These are phyloP conservation scores for Psittacus erithacus DNA, from an alignment of 2,113 vertebrate species.

Conservation along the genomic window DNA sequence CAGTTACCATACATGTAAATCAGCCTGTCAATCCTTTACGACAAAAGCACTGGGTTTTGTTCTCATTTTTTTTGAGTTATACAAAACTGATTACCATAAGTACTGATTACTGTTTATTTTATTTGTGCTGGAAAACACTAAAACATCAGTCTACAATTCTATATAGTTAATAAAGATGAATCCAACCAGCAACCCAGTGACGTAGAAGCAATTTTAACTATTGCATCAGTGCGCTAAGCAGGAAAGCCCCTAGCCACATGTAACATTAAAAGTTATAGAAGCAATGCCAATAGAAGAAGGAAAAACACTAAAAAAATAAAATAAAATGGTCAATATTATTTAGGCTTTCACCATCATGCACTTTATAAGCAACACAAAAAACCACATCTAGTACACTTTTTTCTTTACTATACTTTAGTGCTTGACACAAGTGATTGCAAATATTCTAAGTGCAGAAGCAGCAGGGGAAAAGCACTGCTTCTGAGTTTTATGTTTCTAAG, in stretches of 20 bases:
- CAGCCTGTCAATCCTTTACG: constrained; percentile 88
- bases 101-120: constrained; percentile 86
- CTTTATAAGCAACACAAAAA: constrained; percentile 95
- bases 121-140: constrained; percentile 91
- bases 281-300: constrained; percentile 85
- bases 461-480: constrained; percentile 76
- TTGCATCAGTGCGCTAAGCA: constrained; percentile 84
- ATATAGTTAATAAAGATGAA: constrained; percentile 90
- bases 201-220: constrained; percentile 88
- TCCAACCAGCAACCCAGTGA: constrained; percentile 88
- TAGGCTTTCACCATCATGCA: constrained; percentile 96
- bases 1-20: constrained; percentile 89
- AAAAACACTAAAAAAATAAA: constrained; percentile 84
- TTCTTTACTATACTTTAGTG: constrained; percentile 87
- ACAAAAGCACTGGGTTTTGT: constrained; percentile 83
- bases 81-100: constrained; percentile 94
- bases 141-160: constrained; percentile 85
- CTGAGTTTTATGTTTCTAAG: constrained; percentile 78
- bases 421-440: constrained; percentile 85
- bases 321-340: constrained; percentile 79
- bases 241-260: constrained; percentile 86
- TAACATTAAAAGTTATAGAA: constrained; percentile 85
- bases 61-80: constrained; percentile 81
- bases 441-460: constrained; percentile 82
- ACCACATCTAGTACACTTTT: constrained; percentile 87